Conservation (phyloP, 1,140 invertebrate species). For the Copidosoma floridanum region DNA sequence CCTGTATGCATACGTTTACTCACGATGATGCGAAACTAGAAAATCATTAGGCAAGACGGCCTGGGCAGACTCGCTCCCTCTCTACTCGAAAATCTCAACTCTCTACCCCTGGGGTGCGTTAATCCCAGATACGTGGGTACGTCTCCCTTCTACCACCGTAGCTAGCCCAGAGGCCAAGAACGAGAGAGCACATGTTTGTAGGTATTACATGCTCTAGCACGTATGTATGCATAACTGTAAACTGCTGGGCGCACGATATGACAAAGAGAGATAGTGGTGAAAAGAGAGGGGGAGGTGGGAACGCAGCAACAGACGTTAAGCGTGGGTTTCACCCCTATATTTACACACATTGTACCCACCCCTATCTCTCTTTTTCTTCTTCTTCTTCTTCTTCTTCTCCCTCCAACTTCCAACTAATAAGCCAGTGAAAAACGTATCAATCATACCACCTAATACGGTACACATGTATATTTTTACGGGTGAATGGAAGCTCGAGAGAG, state of each 20-base stretch:
- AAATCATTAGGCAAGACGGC: conserved; percentile 4
- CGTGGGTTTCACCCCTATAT: conserved; percentile 16
- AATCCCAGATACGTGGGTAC: background rate
- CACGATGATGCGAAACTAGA: background rate
- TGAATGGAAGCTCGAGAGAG: background rate
- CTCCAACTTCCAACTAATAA: conserved; percentile 20
- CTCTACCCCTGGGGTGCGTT: conserved; percentile 6
- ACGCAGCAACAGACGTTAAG: conserved; percentile 12
- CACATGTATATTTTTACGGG: background rate
- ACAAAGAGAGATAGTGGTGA: background rate
- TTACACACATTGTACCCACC: no score
- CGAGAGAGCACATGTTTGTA: no score
- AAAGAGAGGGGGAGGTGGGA: conserved; percentile 4
- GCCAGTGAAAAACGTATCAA: conserved; percentile 15
- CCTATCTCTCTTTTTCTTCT: no score
- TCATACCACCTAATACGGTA: conserved; percentile 1
- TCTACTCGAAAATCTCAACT: conserved; percentile 18
- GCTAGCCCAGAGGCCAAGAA: no score
- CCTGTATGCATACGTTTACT: background rate
- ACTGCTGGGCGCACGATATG: no score
- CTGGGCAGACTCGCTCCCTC: background rate
- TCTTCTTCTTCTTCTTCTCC: no score
- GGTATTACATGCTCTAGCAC: no score
- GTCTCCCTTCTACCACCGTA: no score
- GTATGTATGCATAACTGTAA: no score